These are phyloP conservation scores for Ageneiosus marmoratus DNA, from an alignment of 2,113 vertebrate species.

Conservation along the genomic window DNA sequence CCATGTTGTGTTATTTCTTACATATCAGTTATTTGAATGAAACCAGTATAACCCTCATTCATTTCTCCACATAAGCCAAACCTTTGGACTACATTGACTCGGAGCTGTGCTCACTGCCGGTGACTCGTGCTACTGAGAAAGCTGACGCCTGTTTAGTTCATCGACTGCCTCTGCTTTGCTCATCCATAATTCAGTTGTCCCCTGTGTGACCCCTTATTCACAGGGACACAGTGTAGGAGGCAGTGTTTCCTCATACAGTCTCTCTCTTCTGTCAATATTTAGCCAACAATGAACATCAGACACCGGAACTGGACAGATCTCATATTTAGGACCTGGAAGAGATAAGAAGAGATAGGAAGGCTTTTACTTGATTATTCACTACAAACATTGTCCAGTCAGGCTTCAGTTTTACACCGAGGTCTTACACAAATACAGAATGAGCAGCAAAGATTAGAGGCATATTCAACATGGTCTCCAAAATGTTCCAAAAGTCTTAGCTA, in stretches of 20 bases:
- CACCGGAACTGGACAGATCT: conserved; percentile 4
- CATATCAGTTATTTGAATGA: conserved; percentile 19
- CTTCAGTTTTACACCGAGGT: background rate
- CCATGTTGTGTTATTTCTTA: background rate
- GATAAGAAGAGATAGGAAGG: background rate
- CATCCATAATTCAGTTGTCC: conserved; percentile 69
- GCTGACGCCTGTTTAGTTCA: conserved; percentile 51
- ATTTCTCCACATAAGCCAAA: conserved; percentile 20
- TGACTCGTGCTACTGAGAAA: conserved; percentile 26
- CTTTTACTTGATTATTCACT: background rate
- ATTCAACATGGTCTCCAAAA: background rate
- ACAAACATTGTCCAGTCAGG: background rate
- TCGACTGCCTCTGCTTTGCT: conserved; percentile 51
- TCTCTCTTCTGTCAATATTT: conserved; percentile 64
- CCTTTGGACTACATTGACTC: conserved; percentile 37
- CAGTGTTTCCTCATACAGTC: conserved; percentile 38
- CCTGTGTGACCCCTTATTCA: conserved; percentile 57
- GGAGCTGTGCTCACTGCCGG: background rate
- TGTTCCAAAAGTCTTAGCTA: background rate
- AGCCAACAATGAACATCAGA: conserved; percentile 41
- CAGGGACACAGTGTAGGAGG: conserved; percentile 44
- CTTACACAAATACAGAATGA: background rate
- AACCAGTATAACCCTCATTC: background rate
- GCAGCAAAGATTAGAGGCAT: background rate
- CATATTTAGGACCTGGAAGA: background rate